phyloP scores from a whole-genome alignment of 1,140 invertebrate genomes.

The Magallana ariakensis region DNA sequence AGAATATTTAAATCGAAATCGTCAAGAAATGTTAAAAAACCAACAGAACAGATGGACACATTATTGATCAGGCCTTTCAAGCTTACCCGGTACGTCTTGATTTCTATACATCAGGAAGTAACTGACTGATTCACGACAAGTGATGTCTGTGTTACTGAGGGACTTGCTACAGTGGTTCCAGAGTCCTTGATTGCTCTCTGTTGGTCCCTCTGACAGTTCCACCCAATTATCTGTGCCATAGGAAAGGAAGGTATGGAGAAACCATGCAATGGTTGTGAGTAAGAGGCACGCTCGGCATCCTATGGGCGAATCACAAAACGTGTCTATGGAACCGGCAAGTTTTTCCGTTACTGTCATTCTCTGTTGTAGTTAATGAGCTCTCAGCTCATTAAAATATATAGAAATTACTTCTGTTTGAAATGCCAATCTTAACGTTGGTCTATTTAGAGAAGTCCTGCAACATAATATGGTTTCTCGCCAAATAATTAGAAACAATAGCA shows the following conservation, averaged over 20 bases:
- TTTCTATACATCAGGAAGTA: not conserved
- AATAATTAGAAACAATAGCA: too few relatives aligned
- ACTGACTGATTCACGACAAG: not conserved
- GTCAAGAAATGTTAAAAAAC: too few relatives aligned
- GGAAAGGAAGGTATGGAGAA: not conserved
- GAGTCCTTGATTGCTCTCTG: not conserved
- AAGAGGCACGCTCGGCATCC: not conserved
- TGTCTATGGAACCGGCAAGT: not conserved
- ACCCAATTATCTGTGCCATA: not conserved
- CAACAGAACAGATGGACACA: too few relatives aligned
- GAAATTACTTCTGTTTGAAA: too few relatives aligned
- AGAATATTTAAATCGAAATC: too few relatives aligned
- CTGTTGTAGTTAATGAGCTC: too few relatives aligned
- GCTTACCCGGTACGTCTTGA: not conserved
- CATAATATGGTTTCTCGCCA: too few relatives aligned
- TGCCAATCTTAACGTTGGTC: too few relatives aligned
- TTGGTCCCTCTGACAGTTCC: conserved; percentile 1
- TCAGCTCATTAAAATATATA: too few relatives aligned
- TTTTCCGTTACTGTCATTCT: conserved; percentile 6
- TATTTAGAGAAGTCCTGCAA: too few relatives aligned
- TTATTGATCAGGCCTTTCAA: too few relatives aligned
- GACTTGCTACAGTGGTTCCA: conserved; percentile 19
- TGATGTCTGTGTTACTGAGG: not conserved
- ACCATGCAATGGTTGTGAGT: not conserved
- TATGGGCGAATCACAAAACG: not conserved